Percentiles rank a stretch among this genome's conserved stretches.
phyloP scores from a whole-genome alignment of 53 echinoderm and acorn worm species.

The Holothuria scabra region DNA sequence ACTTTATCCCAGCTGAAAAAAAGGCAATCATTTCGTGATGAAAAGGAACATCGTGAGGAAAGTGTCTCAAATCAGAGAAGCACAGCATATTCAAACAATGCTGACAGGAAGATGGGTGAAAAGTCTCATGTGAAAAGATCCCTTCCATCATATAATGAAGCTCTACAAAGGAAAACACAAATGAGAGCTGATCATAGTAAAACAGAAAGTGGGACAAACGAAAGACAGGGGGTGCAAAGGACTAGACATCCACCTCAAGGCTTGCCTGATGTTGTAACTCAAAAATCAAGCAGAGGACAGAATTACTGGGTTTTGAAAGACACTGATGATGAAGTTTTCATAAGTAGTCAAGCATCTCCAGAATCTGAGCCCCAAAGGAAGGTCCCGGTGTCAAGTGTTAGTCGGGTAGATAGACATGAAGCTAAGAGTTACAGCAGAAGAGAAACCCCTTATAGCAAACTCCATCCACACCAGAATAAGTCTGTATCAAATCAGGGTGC shows the following conservation, averaged over 20 bases:
- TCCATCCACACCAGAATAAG: neutral
- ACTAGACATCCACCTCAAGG: neutral
- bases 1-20: too few relatives aligned
- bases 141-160: slow-evolving; percentile 16
- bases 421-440: neutral
- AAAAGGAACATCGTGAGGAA: too few relatives aligned
- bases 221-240: neutral
- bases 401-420: neutral
- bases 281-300: neutral
- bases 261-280: slow-evolving; percentile 18
- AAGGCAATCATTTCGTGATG: too few relatives aligned
- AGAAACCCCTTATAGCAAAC: neutral
- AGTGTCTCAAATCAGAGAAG: too few relatives aligned
- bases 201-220: too few relatives aligned
- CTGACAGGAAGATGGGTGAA: neutral
- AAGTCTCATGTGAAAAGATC: slow-evolving; percentile 5
- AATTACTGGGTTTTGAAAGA: slow-evolving; percentile 23
- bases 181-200: neutral
- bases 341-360: slow-evolving; percentile 27
- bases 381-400: neutral
- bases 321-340: slow-evolving; percentile 28
- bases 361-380: slow-evolving; percentile 17
- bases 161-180: slow-evolving; percentile 6
- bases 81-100: neutral
- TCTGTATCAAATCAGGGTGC: neutral